Base-by-base conservation (phyloP, 1,140 invertebrate species). In the Drosophila mojavensis region DNA sequence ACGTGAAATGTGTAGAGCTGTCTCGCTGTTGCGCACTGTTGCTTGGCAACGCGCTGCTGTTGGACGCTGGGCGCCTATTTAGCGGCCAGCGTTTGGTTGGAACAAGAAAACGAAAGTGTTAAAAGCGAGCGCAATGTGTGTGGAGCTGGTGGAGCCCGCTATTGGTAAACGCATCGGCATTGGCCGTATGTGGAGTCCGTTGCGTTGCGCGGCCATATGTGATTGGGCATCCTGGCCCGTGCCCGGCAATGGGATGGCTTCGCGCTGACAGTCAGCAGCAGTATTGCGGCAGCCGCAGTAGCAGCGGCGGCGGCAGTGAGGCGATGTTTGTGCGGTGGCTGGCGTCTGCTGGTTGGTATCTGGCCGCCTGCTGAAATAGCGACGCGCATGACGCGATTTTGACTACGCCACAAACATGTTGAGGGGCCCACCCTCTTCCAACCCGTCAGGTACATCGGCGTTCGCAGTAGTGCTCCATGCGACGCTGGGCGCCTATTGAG, bases 91-190 rank as follows among this genome's bases (percentile, higher is more conserved):
- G 77, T 75, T 76, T 81, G 78, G 90, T 91, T 91, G 91, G 90
- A 91, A 91, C 91, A 91, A 91, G 91, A 92, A 92, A 92, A 90
- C 80, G 91, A 92, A 92, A 92, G 91, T 92, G 84, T 89, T 81
- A 78, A 82, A 67, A 78, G 53, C 62, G 65, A 67, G 66, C 50
- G 41, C 26, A 53, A 24, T 60, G 43, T 59, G 15, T 67, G 64
- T 67, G 55, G 58, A 69, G 62, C 60, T 59, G 47, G 69, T 64
- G 61, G 65, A 76, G 65, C 55, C 26, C 39, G 58, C 15, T 59
- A 73, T 64, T 60, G 39, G 24, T 61, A 61, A 48, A 28, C 48
- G 73, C 75, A 73, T 51, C 51, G 73, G 71, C 75, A 67, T 66
- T 72, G 76, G 59, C 54, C 73, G 69, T 74, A 68, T 76, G 77